These are phyloP conservation scores for Xerus rutilus DNA, from an alignment of 2,797 vertebrate species.

Conservation along the genomic window DNA sequence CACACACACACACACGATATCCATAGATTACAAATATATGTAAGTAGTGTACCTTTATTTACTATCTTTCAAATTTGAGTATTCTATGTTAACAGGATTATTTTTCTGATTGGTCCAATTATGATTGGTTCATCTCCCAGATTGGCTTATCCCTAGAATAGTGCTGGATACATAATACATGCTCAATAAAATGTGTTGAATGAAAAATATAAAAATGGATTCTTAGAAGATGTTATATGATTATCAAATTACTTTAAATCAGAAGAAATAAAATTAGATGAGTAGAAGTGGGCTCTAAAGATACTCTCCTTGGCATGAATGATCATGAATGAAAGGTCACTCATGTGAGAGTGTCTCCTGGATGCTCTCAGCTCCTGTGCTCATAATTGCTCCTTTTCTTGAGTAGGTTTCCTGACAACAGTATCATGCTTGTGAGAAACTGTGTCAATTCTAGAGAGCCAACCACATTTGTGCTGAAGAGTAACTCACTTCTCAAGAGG, in stretches of 20 bases:
- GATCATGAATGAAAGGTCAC: too few relatives aligned
- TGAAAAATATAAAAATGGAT: neutral
- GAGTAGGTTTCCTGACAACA: neutral
- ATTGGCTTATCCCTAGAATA: neutral
- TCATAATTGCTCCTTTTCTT: neutral
- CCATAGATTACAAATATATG: neutral
- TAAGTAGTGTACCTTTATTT: neutral
- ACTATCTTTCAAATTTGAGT: neutral
- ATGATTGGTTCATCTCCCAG: neutral
- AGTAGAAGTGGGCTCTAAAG: neutral
- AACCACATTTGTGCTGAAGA: neutral
- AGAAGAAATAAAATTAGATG: neutral
- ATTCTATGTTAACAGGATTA: neutral
- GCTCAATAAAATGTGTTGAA: neutral
- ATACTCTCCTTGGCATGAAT: neutral
- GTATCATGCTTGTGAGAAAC: neutral
- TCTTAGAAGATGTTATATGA: neutral
- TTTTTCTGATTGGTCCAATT: neutral
- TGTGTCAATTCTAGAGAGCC: neutral
- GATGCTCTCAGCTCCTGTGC: neutral
- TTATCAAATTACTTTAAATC: neutral
- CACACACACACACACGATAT: neutral
- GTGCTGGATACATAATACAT: neutral
- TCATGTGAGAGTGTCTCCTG: accelerated
- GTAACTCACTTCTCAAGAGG: neutral